phyloP scores from a whole-genome alignment of 2,113 vertebrate species.

The Choloepus hoffmanni region DNA sequence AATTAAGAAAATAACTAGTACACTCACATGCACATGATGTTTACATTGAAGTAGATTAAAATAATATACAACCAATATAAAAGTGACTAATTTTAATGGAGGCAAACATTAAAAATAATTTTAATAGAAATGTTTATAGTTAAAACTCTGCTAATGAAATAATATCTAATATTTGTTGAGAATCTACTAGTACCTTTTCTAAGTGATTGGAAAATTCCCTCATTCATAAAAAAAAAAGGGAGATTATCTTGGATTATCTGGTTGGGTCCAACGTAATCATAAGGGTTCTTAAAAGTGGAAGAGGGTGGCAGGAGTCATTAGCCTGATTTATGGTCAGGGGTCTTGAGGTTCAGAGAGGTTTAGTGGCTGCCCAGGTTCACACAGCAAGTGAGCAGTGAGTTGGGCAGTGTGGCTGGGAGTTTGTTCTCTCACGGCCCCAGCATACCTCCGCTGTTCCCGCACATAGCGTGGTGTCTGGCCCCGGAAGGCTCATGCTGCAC shows the following conservation, averaged over 20 bases:
- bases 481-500: rapidly evolving
- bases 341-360: neutral
- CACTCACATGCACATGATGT: too few relatives aligned
- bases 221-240: too few relatives aligned
- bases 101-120: neutral
- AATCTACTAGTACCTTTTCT: neutral
- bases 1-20: too few relatives aligned
- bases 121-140: neutral
- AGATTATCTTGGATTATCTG: too few relatives aligned
- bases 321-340: neutral
- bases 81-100: conserved; percentile 26
- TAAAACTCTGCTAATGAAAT: neutral
- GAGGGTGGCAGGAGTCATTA: neutral
- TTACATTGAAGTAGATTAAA: neutral
- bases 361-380: neutral
- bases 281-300: too few relatives aligned
- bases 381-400: neutral
- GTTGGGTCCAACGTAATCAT: too few relatives aligned
- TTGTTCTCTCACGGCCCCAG: neutral
- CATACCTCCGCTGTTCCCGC: rapidly evolving
- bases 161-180: conserved; percentile 9
- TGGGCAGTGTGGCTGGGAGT: neutral
- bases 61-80: neutral
- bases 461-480: rapidly evolving
- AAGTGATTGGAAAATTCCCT: neutral